These are phyloP conservation scores for Aeoliscus strigatus DNA, from an alignment of 2,797 vertebrate species.

Conservation along the genomic window DNA sequence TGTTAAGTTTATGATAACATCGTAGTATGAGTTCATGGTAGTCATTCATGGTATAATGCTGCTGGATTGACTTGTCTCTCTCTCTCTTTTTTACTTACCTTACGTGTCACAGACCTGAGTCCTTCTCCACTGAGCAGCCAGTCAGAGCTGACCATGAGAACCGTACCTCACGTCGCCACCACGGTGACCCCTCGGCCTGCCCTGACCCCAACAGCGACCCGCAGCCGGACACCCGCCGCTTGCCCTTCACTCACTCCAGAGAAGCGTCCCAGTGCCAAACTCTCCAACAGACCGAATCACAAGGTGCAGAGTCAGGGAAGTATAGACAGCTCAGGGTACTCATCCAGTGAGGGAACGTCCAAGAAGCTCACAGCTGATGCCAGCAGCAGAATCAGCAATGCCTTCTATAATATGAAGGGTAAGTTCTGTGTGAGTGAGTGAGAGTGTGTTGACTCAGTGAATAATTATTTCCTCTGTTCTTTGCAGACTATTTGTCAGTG, in stretches of 20 bases:
- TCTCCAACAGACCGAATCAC: conserved; percentile 9
- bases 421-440: too few relatives aligned
- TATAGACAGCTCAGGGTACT: conserved; percentile 70
- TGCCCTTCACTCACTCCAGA: conserved; percentile 6
- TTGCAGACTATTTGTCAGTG: conserved; percentile 22
- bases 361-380: conserved; percentile 5
- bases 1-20: too few relatives aligned
- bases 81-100: neutral
- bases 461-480: conserved; percentile 4
- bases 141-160: conserved; percentile 22
- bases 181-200: conserved; percentile 44
- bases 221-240: conserved; percentile 11
- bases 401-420: conserved; percentile 38
- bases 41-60: too few relatives aligned
- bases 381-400: conserved; percentile 14
- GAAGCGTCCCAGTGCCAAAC: conserved; percentile 13
- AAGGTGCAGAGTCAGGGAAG: conserved; percentile 29
- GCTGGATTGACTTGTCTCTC: too few relatives aligned
- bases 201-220: conserved; percentile 22
- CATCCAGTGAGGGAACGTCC: conserved; percentile 57
- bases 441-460: too few relatives aligned
- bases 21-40: too few relatives aligned
- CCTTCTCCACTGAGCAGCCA: conserved; percentile 11
- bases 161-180: conserved; percentile 7
- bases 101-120: conserved; percentile 19